Evolutionary conservation across 1,140 invertebrate species (phyloP), one percentile per base, ranked within the genome.

Genomic region (Tigriopus japonicus): DNA sequence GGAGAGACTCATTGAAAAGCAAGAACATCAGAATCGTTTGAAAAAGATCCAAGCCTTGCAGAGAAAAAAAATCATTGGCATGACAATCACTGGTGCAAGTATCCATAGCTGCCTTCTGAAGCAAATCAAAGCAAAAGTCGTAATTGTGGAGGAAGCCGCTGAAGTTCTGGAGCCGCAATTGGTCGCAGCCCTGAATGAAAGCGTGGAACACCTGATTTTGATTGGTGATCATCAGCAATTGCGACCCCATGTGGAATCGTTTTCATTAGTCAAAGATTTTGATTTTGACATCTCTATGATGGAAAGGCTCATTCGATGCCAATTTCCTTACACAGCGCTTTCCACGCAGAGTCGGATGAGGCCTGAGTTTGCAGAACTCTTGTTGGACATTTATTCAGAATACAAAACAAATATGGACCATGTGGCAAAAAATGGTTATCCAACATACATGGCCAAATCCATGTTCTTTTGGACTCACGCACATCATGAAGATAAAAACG

Each of bases 141-240:
- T 76, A n/a, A 60, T 89, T 41, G 80, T 89, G n/a, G 86, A 90
- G 72, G 87, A 90, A 74, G 86, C 87, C 0, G 86, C 85, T 1
- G 86, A 90, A 75, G 81, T 87, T 12, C 70, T 87, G 24, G 87
- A 90, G 67, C 71, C 80, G 13, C 85, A 87, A 66, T 80, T 86
- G 28, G 66, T 87, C 0, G 76, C 81, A 12, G 78, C 83, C 28
- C 70, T 92, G 9, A 82, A 81, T 14, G 69, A 75, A 35, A 65
- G 75, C 45, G 85, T 84, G 63, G 64, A 89, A 69, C 88, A 91
- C 68, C 72, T 89, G 0, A 87, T 92, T 62, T 73, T 88, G 12
- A 85, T 89, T 64, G 86, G 85, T 71, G 86, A 90, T 69, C 84
- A 86, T 70, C 75, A 82, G 65, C 84, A 87, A 68, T 68, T 87